phyloP scores from a whole-genome alignment of 2,888 invertebrate genomes.

The Fissipunctia ypsillon region DNA sequence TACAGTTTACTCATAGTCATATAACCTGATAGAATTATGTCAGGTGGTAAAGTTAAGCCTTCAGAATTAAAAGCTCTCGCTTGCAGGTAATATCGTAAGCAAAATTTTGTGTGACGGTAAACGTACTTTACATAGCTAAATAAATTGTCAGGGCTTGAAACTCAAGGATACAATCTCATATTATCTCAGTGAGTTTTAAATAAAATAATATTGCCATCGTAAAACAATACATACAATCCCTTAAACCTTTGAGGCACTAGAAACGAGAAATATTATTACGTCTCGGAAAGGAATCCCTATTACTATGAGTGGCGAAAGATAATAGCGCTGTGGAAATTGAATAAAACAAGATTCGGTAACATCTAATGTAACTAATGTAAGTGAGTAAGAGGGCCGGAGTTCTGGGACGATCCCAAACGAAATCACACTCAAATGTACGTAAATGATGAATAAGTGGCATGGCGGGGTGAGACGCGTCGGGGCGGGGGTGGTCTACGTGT shows the following conservation, averaged over 20 bases:
- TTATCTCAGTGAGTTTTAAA: slow-evolving; percentile 45
- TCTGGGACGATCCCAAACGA: slow-evolving; percentile 84
- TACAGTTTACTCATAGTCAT: slow-evolving; percentile 61
- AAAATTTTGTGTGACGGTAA: slow-evolving; percentile 64
- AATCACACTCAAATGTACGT: slow-evolving; percentile 89
- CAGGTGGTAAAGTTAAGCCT: slow-evolving; percentile 66
- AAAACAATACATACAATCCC: slow-evolving; percentile 61
- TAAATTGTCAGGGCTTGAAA: slow-evolving; percentile 51
- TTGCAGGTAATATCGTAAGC: slow-evolving; percentile 58
- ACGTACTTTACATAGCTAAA: slow-evolving; percentile 52
- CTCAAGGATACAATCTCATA: slow-evolving; percentile 41
- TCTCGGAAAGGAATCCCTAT: slow-evolving; percentile 78
- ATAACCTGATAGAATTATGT: slow-evolving; percentile 67
- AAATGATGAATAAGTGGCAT: slow-evolving; percentile 88
- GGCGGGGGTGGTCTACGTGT: slow-evolving; percentile 82
- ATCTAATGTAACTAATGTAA: slow-evolving; percentile 86
- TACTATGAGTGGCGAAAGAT: slow-evolving; percentile 83
- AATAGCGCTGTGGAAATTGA: slow-evolving; percentile 84
- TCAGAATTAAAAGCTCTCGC: slow-evolving; percentile 63
- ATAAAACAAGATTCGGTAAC: slow-evolving; percentile 85
- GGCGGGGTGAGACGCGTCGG: slow-evolving; percentile 69
- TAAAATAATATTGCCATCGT: slow-evolving; percentile 54
- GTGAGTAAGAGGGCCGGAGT: slow-evolving; percentile 81
- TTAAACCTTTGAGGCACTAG: slow-evolving; percentile 73
- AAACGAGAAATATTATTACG: slow-evolving; percentile 78